A percentile compares a stretch with the other conserved stretches of the same genome.
phyloP scores from a whole-genome alignment of 2,797 vertebrate genomes.

The Antennarius maculatus region DNA sequence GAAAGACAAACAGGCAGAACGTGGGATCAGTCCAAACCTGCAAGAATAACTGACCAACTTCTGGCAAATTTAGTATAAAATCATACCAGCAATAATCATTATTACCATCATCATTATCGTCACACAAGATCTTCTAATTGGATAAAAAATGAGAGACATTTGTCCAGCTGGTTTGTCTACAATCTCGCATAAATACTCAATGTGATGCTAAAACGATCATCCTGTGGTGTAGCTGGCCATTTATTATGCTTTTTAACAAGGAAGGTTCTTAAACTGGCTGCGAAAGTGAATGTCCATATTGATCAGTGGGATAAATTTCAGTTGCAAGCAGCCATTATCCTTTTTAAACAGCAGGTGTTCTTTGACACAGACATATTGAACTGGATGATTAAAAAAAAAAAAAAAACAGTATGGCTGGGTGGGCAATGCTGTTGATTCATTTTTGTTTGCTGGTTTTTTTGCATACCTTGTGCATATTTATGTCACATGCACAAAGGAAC shows the following conservation, averaged over 20 bases:
- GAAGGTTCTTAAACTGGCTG: constrained; percentile 27
- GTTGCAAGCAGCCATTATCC: constrained; percentile 56
- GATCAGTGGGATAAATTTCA: constrained; percentile 59
- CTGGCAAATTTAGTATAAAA: constrained; percentile 14
- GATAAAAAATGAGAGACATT: constrained; percentile 15
- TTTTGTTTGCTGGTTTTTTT: constrained; percentile 2
- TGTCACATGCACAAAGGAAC: constrained; percentile 17
- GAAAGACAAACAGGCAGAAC: constrained; percentile 22
- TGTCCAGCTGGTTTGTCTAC: constrained; percentile 41
- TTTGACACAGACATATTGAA: constrained; percentile 45
- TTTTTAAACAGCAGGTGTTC: constrained; percentile 46
- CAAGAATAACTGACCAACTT: constrained; percentile 13
- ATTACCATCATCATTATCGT: constrained; percentile 35
- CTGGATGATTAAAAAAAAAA: constrained; percentile 32
- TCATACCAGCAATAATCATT: constrained; percentile 16
- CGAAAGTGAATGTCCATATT: constrained; percentile 27
- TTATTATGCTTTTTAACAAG: constrained; percentile 49
- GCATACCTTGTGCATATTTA: constrained; percentile 37
- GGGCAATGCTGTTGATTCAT: neutral
- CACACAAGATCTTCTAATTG: constrained; percentile 25
- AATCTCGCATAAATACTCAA: constrained; percentile 20
- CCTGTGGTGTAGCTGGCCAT: constrained; percentile 31
- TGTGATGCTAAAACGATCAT: constrained; percentile 16
- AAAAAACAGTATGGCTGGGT: neutral
- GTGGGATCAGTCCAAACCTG: constrained; percentile 12